Evolutionary conservation across 1,140 invertebrate genomes (phyloP), one percentile per base, ranked within the genome.

Genomic region (Parasteatoda tepidariorum): DNA sequence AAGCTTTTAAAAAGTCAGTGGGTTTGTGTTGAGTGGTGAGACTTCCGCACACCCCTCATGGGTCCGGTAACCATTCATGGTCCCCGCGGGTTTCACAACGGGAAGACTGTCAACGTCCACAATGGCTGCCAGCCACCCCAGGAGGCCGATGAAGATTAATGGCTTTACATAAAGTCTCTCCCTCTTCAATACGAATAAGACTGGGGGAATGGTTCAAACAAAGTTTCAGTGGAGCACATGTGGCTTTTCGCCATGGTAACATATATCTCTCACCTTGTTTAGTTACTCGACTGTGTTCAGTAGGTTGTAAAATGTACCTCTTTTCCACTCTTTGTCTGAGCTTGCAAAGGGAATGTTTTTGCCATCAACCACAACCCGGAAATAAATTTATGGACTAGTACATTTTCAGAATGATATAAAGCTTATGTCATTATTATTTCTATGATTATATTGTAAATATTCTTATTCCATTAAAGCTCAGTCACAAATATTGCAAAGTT

Each of bases 111-210:
- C 78, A 81, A 34, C 78, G 67, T 68, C 78, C 67, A 81, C 78
- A 81, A 81, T 81, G 61, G 30, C 78, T 81, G 78, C 78, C 78
- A 81, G 26, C 48, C 67, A 31, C 67, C 31, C 64, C 66, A 22
- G 64, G 78, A 26, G 64, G 78, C 48, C 78, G 78, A 81, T 71
- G 78, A 81, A 81, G 78, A 81, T 81, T 81, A 81, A 81, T 81
- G 78, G 31, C 7, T 31, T 64, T 41, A 67, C 18, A 48, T 54
- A 78, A 78, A 78, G 48, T 78, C 75, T 55, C 75, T 33, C 61
- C 66, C 78, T 26, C 41, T n/a, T 28, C 64, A 70, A 70, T 81
- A 70, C 38, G 13, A 81, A 81, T 48, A 62, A 38, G 24, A 3
- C 31, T 34, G 33, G 13, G 34, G 75, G 75, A 31, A 41, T 41